Percentiles rank a stretch among this genome's conserved stretches.
phyloP scores from a whole-genome alignment of 2,888 invertebrate genomes.

The Parascotia fuliginaria region DNA sequence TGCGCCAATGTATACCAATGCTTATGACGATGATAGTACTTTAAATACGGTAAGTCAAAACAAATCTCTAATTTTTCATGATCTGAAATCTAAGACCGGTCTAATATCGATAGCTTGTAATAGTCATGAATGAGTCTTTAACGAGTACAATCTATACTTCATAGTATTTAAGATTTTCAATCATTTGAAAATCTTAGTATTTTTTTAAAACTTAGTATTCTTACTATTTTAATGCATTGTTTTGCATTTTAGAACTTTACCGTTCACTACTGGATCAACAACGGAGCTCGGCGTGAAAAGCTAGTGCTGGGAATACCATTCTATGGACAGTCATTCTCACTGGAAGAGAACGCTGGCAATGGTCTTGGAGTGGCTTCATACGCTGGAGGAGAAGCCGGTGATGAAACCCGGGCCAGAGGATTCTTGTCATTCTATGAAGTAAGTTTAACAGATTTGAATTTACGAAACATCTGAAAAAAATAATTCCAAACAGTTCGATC shows the following conservation, averaged over 20 bases:
- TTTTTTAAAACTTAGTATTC: too few species aligned
- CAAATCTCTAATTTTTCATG: not conserved
- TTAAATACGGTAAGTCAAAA: slow-evolving; percentile 88
- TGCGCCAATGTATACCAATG: slow-evolving; percentile 93
- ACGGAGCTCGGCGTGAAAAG: slow-evolving; percentile 92
- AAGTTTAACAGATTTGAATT: too few species aligned
- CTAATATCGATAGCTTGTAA: too few species aligned
- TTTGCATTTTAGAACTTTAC: slow-evolving; percentile 93
- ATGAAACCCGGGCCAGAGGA: slow-evolving; percentile 94
- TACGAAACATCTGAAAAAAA: too few species aligned
- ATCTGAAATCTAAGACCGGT: too few species aligned
- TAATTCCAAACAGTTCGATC: too few species aligned
- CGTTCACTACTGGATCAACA: slow-evolving; percentile 93
- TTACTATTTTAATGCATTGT: too few species aligned
- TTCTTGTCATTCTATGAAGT: slow-evolving; percentile 96
- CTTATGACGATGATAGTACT: slow-evolving; percentile 89
- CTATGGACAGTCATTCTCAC: slow-evolving; percentile 95
- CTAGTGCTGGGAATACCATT: slow-evolving; percentile 94
- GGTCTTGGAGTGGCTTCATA: slow-evolving; percentile 92
- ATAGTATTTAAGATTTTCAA: too few species aligned
- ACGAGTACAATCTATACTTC: too few species aligned
- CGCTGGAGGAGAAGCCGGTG: slow-evolving; percentile 95
- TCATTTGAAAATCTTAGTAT: too few species aligned
- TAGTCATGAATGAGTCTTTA: too few species aligned
- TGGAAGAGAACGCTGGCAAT: slow-evolving; percentile 87